A percentile compares a stretch with the other conserved stretches of the same genome.
Conservation (phyloP, 2,888 invertebrate species). For the Bhutanitis thaidina region DNA sequence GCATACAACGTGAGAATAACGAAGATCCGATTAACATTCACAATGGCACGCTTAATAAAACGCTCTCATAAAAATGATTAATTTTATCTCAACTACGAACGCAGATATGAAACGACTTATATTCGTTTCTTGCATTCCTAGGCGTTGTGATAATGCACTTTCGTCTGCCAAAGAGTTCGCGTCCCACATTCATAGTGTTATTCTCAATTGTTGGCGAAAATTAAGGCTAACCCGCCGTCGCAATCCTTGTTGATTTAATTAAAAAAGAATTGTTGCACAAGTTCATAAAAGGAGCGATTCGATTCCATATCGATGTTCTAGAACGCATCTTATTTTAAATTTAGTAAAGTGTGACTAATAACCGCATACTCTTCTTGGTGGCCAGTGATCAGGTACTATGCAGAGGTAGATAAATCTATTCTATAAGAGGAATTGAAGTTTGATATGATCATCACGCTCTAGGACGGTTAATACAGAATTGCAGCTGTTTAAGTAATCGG, state of each 20-base stretch:
- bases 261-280: conserved; percentile 5
- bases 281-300: conserved; percentile 1
- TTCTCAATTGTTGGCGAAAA: conserved; percentile 23
- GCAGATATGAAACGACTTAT: neutral
- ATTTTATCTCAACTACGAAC: neutral
- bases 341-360: too few relatives aligned
- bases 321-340: too few relatives aligned
- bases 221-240: conserved; percentile 30
- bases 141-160: conserved; percentile 21
- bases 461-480: too few relatives aligned
- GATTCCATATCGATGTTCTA: too few relatives aligned
- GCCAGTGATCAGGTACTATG: too few relatives aligned
- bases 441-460: too few relatives aligned
- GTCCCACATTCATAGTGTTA: conserved; percentile 26
- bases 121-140: neutral
- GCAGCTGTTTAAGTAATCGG: too few relatives aligned
- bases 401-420: too few relatives aligned
- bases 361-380: too few relatives aligned
- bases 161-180: conserved; percentile 20
- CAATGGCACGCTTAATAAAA: neutral
- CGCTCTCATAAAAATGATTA: neutral
- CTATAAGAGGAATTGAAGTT: too few relatives aligned
- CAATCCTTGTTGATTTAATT: conserved; percentile 25
- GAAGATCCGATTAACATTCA: neutral
- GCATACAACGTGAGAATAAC: neutral